phyloP scores from a whole-genome alignment of 1,140 invertebrate species.

The Bombus pascuorum region DNA sequence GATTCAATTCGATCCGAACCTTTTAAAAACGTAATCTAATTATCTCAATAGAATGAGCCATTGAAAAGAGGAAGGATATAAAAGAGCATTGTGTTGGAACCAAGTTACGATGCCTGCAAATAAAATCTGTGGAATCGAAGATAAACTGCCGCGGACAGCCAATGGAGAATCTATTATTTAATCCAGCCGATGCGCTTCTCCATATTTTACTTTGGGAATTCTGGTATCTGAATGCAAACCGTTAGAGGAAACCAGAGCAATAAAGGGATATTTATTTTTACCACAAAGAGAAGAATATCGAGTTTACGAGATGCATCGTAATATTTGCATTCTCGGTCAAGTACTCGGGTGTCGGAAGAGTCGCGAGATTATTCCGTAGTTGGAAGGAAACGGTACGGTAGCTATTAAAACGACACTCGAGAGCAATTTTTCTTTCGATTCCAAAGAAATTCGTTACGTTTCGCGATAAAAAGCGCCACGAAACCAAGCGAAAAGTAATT shows the following conservation, averaged over 20 bases:
- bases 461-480: background rate
- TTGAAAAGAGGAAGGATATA: no score
- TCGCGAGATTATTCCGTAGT: background rate
- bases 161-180: no score
- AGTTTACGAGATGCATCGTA: conserved; percentile 19
- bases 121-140: no score
- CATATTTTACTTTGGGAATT: background rate
- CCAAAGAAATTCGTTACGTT: background rate
- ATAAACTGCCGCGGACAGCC: no score
- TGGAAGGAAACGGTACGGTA: background rate
- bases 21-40: no score
- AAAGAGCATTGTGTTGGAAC: no score
- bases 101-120: no score
- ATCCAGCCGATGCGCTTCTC: no score
- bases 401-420: conserved; percentile 10
- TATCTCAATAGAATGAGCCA: no score
- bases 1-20: no score
- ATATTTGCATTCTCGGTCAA: conserved; percentile 40
- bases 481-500: background rate
- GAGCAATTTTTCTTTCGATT: conserved; percentile 6
- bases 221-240: background rate
- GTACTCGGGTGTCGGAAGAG: background rate
- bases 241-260: background rate
- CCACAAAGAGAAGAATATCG: background rate
- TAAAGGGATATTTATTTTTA: conserved; percentile 20